These are phyloP conservation scores for Sebastes trivittatus DNA, from an alignment of 2,797 vertebrate genomes.

Conservation along the genomic window DNA sequence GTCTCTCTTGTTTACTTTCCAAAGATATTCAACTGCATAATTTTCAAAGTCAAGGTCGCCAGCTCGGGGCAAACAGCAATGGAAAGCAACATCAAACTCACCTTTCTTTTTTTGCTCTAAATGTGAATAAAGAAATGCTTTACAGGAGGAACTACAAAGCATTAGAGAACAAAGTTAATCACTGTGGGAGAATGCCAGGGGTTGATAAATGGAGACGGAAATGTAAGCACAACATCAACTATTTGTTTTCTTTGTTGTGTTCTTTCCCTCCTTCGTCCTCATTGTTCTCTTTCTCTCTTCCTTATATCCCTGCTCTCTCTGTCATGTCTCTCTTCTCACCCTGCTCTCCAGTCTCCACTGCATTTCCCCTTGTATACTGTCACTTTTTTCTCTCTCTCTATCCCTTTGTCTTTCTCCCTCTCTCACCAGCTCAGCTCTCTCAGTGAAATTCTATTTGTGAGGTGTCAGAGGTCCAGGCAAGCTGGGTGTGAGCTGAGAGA, in stretches of 20 bases:
- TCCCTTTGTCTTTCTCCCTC: constrained; percentile 5
- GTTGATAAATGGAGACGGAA: constrained; percentile 67
- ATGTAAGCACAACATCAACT: constrained; percentile 67
- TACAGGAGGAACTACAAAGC: constrained; percentile 60
- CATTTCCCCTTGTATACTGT: constrained; percentile 1
- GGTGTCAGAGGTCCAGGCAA: constrained; percentile 62
- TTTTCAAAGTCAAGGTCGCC: constrained; percentile 67
- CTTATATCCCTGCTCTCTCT: constrained; percentile 9
- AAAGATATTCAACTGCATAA: constrained; percentile 49
- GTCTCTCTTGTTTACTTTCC: constrained; percentile 57
- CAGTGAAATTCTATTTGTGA: constrained; percentile 62
- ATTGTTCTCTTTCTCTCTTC: constrained; percentile 10
- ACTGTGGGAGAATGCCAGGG: constrained; percentile 58
- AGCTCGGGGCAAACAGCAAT: constrained; percentile 47
- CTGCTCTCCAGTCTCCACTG: constrained; percentile 14
- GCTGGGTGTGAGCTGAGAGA: constrained; percentile 52
- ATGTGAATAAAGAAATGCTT: constrained; percentile 40
- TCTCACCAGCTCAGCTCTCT: constrained; percentile 14
- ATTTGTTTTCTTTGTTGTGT: constrained; percentile 63
- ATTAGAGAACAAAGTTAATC: constrained; percentile 75
- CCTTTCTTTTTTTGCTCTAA: constrained; percentile 25
- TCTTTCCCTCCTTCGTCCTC: constrained; percentile 4
- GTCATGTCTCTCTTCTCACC: constrained; percentile 16
- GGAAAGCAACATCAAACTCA: constrained; percentile 62
- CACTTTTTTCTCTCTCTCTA: constrained; percentile 6